These are phyloP conservation scores for Dreissena polymorpha DNA, from an alignment of 1,140 invertebrate genomes.

Conservation along the genomic window DNA sequence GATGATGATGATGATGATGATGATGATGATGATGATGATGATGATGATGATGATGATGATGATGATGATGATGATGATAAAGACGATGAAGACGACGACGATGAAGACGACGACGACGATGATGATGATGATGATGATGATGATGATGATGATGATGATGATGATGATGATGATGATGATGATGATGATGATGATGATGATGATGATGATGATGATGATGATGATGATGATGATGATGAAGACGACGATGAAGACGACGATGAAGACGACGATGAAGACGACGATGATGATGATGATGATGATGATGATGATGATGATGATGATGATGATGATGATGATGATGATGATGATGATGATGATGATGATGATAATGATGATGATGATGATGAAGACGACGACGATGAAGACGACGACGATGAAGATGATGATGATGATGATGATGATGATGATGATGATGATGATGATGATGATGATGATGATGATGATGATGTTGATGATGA, in stretches of 20 bases:
- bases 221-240: conserved; percentile 59
- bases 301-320: conserved; percentile 55
- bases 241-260: conserved; percentile 38
- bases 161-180: conserved; percentile 58
- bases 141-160: conserved; percentile 54
- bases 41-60: conserved; percentile 50
- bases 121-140: conserved; percentile 55
- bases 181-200: conserved; percentile 58
- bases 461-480: conserved; percentile 52
- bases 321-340: conserved; percentile 55
- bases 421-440: conserved; percentile 53
- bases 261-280: conserved; percentile 46
- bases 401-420: conserved; percentile 54
- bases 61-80: conserved; percentile 58
- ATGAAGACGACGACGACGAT: no score
- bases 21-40: conserved; percentile 38
- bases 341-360: conserved; percentile 57
- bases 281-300: conserved; percentile 57
- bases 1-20: conserved; percentile 31
- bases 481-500: conserved; percentile 52
- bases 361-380: conserved; percentile 55
- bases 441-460: conserved; percentile 48
- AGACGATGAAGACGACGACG: no score
- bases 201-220: conserved; percentile 58
- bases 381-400: no score